A percentile compares a stretch with the other conserved stretches of the same genome.
These are phyloP conservation scores for Boleophthalmus pectinirostris DNA, from an alignment of 2,113 vertebrate genomes.

Conservation along the genomic window DNA sequence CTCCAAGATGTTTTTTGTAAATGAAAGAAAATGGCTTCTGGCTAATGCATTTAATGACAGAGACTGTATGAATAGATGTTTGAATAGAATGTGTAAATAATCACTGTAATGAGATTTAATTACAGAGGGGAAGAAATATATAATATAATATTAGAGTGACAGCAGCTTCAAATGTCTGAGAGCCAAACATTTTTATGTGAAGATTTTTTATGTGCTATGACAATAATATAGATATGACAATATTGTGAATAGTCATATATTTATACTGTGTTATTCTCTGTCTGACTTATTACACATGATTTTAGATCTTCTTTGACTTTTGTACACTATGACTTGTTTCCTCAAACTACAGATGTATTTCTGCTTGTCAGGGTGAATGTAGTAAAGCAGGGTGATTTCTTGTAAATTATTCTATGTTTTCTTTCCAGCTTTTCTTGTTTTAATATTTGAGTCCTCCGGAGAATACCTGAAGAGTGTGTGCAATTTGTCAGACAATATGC, in stretches of 20 bases:
- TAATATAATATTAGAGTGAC: slow-evolving; percentile 1
- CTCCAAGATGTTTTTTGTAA: too few species aligned
- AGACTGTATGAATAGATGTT: slow-evolving; percentile 10
- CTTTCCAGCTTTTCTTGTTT: slow-evolving; percentile 55
- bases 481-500: slow-evolving; percentile 57
- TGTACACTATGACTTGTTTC: slow-evolving; percentile 28
- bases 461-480: slow-evolving; percentile 47
- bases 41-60: slow-evolving; percentile 26
- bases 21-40: slow-evolving; percentile 3
- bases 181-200: neutral
- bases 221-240: neutral
- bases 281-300: slow-evolving; percentile 20
- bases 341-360: slow-evolving; percentile 32
- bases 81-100: slow-evolving; percentile 41
- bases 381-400: slow-evolving; percentile 44
- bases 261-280: slow-evolving; percentile 43
- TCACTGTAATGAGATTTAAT: neutral
- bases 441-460: slow-evolving; percentile 45
- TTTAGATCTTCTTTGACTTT: slow-evolving; percentile 32
- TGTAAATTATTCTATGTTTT: slow-evolving; percentile 48
- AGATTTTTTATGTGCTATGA: neutral
- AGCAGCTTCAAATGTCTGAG: neutral
- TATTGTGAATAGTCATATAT: slow-evolving; percentile 56
- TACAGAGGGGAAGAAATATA: slow-evolving; percentile 7
- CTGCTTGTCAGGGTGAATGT: slow-evolving; percentile 44